Conservation (phyloP, 1,140 invertebrate genomes). For the Liolophura sinensis region DNA sequence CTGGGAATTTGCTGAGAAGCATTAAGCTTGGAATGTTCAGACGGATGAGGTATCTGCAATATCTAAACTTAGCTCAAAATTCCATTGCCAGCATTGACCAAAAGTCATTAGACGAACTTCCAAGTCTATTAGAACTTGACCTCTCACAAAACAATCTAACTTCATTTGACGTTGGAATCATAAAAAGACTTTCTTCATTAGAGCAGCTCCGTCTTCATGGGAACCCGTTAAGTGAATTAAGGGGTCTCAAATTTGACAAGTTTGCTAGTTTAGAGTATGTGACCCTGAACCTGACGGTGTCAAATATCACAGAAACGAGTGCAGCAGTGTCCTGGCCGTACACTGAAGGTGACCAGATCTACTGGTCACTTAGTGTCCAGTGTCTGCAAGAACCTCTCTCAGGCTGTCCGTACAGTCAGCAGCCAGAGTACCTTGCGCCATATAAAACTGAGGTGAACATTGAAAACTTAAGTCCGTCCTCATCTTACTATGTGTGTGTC, state of each 20-base stretch:
- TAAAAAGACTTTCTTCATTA: constrained; percentile 12
- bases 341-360: constrained; percentile 20
- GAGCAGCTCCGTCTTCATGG: constrained; percentile 12
- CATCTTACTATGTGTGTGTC: constrained; percentile 23
- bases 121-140: constrained; percentile 19
- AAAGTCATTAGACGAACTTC: constrained; percentile 13
- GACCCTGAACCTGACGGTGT: constrained; percentile 16
- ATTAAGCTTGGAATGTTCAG: constrained; percentile 16
- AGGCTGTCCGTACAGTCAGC: constrained; percentile 12
- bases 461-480: constrained; percentile 5
- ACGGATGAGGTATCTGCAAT: constrained; percentile 16
- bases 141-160: constrained; percentile 20
- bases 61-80: constrained; percentile 17
- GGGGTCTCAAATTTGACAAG: constrained; percentile 3
- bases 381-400: constrained; percentile 12
- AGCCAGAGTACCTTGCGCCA: constrained; percentile 16
- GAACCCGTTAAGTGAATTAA: constrained; percentile 17
- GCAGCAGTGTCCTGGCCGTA: constrained; percentile 19
- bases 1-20: constrained; percentile 9
- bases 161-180: constrained; percentile 5
- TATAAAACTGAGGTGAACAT: constrained; percentile 14
- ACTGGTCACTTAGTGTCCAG: constrained; percentile 18
- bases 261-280: constrained; percentile 3
- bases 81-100: constrained; percentile 18
- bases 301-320: constrained; percentile 8